These are phyloP conservation scores for Mastomys natalensis DNA, from an alignment of 2,113 vertebrate species.

Conservation along the genomic window DNA sequence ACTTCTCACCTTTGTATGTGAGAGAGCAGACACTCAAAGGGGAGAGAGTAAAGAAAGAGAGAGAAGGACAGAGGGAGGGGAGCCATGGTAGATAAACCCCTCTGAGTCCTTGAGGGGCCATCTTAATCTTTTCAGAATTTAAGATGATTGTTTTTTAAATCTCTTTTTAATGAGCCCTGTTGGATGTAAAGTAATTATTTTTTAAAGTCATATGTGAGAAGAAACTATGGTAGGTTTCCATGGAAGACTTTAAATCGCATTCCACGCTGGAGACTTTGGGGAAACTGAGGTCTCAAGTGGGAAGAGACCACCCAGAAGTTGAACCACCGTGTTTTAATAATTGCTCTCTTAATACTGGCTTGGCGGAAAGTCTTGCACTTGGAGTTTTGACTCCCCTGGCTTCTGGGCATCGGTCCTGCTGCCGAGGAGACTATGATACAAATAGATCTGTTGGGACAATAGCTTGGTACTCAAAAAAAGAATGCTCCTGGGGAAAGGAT, in stretches of 20 bases:
- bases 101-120: neutral
- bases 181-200: conserved; percentile 13
- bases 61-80: neutral
- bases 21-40: neutral
- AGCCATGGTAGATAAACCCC: neutral
- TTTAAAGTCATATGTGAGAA: neutral
- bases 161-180: neutral
- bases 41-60: neutral
- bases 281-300: neutral
- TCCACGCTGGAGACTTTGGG: neutral
- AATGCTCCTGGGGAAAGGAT: neutral
- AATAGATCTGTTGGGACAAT: neutral
- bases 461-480: neutral
- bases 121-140: neutral
- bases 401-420: neutral
- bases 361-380: neutral
- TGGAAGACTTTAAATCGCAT: neutral
- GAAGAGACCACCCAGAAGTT: conserved; percentile 60
- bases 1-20: neutral
- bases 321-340: conserved; percentile 30
- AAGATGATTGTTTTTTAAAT: neutral
- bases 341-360: neutral
- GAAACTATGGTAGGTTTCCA: rapidly evolving
- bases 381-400: neutral
- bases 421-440: neutral